Percentiles rank a stretch among this genome's conserved stretches.
phyloP scores from a whole-genome alignment of 2,113 vertebrate genomes.

The Silurus meridionalis region DNA sequence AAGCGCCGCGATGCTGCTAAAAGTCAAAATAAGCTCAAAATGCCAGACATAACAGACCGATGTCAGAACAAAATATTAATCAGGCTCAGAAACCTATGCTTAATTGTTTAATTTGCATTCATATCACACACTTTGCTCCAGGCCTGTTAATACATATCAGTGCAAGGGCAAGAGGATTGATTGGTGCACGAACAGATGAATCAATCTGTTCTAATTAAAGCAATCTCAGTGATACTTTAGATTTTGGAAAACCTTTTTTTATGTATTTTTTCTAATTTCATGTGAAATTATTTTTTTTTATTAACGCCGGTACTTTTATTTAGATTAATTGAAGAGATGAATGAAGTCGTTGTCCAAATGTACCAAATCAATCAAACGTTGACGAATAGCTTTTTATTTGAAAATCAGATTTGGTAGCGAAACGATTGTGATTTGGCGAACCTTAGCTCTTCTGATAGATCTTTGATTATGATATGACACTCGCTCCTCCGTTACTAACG shows the following conservation, averaged over 20 bases:
- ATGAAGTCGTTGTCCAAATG: neutral
- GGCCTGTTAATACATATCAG: neutral
- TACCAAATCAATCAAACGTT: neutral
- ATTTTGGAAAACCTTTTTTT: neutral
- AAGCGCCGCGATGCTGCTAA: neutral
- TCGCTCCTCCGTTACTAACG: neutral
- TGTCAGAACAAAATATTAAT: neutral
- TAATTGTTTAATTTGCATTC: neutral
- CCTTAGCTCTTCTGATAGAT: neutral
- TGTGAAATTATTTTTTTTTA: neutral
- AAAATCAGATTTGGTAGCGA: neutral
- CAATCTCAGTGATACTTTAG: neutral
- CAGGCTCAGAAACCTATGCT: neutral
- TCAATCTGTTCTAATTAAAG: neutral
- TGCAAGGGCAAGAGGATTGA: slow-evolving; percentile 1
- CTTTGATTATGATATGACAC: neutral
- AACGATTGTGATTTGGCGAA: neutral
- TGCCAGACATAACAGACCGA: neutral
- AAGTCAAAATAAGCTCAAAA: slow-evolving; percentile 13
- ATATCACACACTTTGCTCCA: slow-evolving; percentile 6
- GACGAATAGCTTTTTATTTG: neutral
- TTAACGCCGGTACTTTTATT: slow-evolving; percentile 36
- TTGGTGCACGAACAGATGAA: neutral
- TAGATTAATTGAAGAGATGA: neutral
- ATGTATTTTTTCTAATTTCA: neutral